Evolutionary conservation across 2,797 vertebrate species (phyloP), one percentile per base, ranked within the genome.

Genomic region (Neosilurus mollespiculum): DNA sequence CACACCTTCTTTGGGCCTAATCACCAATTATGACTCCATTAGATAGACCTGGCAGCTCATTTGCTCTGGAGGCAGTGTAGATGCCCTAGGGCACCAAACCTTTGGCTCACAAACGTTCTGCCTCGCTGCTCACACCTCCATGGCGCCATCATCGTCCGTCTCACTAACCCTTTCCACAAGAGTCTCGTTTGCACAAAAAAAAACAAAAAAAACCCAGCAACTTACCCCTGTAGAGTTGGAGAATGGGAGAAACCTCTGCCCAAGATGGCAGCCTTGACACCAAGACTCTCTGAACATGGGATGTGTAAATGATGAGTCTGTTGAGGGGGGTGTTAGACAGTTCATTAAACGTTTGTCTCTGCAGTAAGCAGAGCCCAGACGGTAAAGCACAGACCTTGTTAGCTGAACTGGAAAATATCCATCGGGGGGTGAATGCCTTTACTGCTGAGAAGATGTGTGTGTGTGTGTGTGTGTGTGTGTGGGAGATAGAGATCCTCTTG

Each of bases 1-100:
- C 94, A 95, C 94, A 94, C 95, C 95, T 96, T 94, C 94, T 90
- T 92, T 88, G 92, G 93, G 94, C 95, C 96, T 98, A 97, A 98
- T 98, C 94, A 95, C 96, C 97, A 98, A 97, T 99, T 97, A 99
- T 98, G 96, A 95, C 95, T 98, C 96, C 95, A 98, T 99, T 98
- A 98, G 96, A 95, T 94, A 93, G 95, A 87, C 93, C 93, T 97
- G 97, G 96, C 97, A 98, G 96, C 94, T 97, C 96, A 95, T 95
- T 96, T 96, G 96, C 96, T 96, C 94, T 93, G 88, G 94, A 95
- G 92, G 93, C 92, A 73, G 93, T 94, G 91, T 88, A 94, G 92
- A 93, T 94, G 94, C 94, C 93, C 94, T 91, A 93, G 90, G 88
- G 93, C 93, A 93, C 88, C 84, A 85, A 94, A 97, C 96, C 96